Evolutionary conservation across 1,140 invertebrate genomes (phyloP), one percentile per base, ranked within the genome.

Genomic region (Drosophila jambulina): DNA sequence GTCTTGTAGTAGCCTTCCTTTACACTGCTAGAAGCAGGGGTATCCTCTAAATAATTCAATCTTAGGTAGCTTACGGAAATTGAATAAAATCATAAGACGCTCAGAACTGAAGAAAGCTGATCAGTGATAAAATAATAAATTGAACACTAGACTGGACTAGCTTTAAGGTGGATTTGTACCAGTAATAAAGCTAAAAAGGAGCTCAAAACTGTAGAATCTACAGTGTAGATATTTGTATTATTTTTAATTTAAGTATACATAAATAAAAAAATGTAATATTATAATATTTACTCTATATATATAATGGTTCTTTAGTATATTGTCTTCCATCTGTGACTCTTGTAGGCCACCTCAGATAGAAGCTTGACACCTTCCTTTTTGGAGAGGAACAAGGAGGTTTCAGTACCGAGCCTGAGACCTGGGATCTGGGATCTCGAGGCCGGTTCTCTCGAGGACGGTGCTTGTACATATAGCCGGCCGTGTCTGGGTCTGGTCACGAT

Each of bases 401-500:
- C 36, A 34, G 32, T 53, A 12, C 34, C 0, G 46, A 48, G 21
- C 19, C 54, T 76, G 74, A 17, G 23, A 45, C 42, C 34, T 75
- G 21, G 32, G 23, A 60, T 59, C 54, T 49, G 43, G 29, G 15
- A 61, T 68, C 49, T 67, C 15, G 49, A 59, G 62, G 79, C 57
- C 54, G 45, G 67, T 40, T 75, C 67, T 54, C 51, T 23, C 51
- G 21, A 54, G 58, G 77, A 69, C 58, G 65, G 51, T 43, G 46
- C 58, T 70, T 68, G 62, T 61, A 49, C 48, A 49, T 43, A 68
- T 25, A 65, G 62, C 19, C 42, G 64, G 42, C 60, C 60, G 80
- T 71, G 54, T 68, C 71, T 81, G 78, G 74, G 56, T 82, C 85
- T 90, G 85, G 85, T 90, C 85, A 90, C 85, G 85, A 90, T 90